Evolutionary conservation across 2,888 invertebrate species (phyloP).

Genomic region (Liopterus haemorrhoidalis): DNA sequence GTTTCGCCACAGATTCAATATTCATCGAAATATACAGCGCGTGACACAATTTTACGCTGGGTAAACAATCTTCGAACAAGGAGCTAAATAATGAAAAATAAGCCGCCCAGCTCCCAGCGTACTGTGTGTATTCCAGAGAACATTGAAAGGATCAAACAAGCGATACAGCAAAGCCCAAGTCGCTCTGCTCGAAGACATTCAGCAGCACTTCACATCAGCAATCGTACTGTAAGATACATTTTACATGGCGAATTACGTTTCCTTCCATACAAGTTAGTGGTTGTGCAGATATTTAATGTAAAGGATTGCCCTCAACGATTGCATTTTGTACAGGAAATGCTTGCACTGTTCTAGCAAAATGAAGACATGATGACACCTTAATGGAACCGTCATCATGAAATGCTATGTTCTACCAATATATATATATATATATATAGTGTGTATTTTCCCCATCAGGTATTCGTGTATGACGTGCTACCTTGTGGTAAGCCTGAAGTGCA

Average conservation of each 20-base stretch:
- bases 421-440: too few relatives aligned
- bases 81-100: conserved; percentile 6
- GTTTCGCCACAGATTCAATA: conserved; percentile 13
- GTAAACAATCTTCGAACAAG: conserved; percentile 10
- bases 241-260: too few relatives aligned
- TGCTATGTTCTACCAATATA: too few relatives aligned
- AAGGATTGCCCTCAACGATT: conserved; percentile 17
- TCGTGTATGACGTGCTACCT: too few relatives aligned
- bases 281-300: conserved; percentile 22
- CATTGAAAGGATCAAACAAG: conserved; percentile 13
- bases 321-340: conserved; percentile 17
- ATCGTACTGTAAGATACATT: conserved; percentile 11
- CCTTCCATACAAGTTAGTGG: conserved; percentile 19
- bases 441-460: too few relatives aligned
- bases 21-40: conserved; percentile 12
- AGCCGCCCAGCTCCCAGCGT: conserved; percentile 4
- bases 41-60: conserved; percentile 14
- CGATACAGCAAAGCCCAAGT: conserved; percentile 10
- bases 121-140: conserved; percentile 17
- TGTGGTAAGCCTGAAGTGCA: too few relatives aligned
- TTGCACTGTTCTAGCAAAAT: conserved; percentile 9
- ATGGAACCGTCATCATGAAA: too few relatives aligned
- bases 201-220: conserved; percentile 13
- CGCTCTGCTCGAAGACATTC: conserved; percentile 17
- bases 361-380: conserved; percentile 9